Evolutionary conservation across 2,797 vertebrate genomes (phyloP).

Genomic region (Acanthis flammea): DNA sequence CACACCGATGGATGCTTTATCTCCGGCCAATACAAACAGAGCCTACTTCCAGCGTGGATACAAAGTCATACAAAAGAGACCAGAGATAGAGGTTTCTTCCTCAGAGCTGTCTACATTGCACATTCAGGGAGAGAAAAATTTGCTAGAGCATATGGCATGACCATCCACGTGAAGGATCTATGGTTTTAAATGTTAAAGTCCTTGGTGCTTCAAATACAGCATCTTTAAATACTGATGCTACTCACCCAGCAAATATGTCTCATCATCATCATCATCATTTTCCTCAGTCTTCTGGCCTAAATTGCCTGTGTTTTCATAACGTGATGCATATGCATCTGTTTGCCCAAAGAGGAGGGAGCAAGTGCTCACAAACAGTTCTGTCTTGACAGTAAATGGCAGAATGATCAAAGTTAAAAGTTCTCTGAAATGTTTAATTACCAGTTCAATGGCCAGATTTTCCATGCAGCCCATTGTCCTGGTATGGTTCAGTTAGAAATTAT

Average conservation of each 20-base stretch:
- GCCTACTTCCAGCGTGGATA: neutral
- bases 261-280: neutral
- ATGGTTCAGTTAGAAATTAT: neutral
- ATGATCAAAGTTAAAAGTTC: neutral
- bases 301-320: neutral
- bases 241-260: neutral
- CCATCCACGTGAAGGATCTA: rapidly evolving
- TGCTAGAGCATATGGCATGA: rapidly evolving
- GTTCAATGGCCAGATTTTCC: neutral
- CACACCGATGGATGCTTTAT: neutral
- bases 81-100: neutral
- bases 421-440: neutral
- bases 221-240: neutral
- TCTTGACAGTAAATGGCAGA: neutral
- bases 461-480: neutral
- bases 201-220: rapidly evolving
- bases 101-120: neutral
- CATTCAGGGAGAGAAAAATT: neutral
- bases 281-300: neutral
- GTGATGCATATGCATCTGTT: neutral
- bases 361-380: neutral
- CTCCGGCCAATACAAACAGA: neutral
- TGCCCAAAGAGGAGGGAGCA: neutral
- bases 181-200: neutral
- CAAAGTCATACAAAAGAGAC: neutral